Evolutionary conservation across 2,113 vertebrate genomes (phyloP).

Genomic region (Daphoenositta chrysoptera): DNA sequence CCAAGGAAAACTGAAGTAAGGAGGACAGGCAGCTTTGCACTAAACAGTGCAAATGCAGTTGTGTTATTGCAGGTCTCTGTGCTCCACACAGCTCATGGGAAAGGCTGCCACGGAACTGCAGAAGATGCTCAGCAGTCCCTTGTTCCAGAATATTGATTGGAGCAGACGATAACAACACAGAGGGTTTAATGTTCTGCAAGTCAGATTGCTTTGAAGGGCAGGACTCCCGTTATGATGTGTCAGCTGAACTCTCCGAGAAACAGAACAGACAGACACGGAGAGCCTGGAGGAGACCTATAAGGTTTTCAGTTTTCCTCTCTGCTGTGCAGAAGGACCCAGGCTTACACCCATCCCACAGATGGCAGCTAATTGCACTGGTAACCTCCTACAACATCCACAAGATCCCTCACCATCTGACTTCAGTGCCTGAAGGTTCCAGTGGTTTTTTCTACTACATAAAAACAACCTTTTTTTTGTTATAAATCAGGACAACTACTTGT

Average conservation of each 20-base stretch:
- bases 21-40: not conserved
- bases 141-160: not conserved
- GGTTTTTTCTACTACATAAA: not conserved
- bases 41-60: not conserved
- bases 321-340: not conserved
- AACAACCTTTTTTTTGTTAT: not conserved
- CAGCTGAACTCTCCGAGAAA: not conserved
- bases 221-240: not conserved
- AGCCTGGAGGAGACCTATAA: not conserved
- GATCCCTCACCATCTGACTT: not conserved
- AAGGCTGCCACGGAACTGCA: fast-evolving
- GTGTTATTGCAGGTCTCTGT: not conserved
- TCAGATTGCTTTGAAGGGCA: not conserved
- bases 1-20: not conserved
- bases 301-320: not conserved
- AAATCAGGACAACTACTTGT: not conserved
- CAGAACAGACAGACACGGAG: not conserved
- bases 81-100: not conserved
- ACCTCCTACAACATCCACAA: not conserved
- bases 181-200: not conserved
- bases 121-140: not conserved
- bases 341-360: no score
- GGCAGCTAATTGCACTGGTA: not conserved
- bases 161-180: not conserved
- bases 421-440: not conserved